Conservation (phyloP, 2,113 vertebrate species). For the Antennarius striatus region DNA sequence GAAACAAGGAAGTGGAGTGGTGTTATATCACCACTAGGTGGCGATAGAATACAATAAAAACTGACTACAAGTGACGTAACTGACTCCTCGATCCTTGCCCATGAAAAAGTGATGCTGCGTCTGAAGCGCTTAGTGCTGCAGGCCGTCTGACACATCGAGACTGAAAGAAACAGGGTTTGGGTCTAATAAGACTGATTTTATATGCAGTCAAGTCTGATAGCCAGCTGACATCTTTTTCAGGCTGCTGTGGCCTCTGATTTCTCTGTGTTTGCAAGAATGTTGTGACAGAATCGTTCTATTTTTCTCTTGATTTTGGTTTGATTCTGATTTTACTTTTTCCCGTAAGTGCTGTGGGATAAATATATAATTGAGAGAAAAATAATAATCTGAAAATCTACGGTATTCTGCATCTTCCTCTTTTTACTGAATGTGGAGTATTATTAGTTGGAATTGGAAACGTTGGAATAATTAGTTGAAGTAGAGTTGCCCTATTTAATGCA, state of each 20-base stretch:
- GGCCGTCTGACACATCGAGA: constrained; percentile 65
- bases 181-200: constrained; percentile 66
- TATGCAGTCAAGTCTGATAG: constrained; percentile 64
- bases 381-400: too few species aligned
- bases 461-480: neutral
- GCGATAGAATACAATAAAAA: constrained; percentile 37
- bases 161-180: constrained; percentile 54
- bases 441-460: too few species aligned
- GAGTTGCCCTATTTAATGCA: neutral
- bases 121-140: constrained; percentile 45
- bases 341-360: too few species aligned
- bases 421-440: too few species aligned
- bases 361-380: too few species aligned
- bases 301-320: too few species aligned
- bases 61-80: neutral
- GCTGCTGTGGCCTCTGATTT: constrained; percentile 71
- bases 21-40: constrained; percentile 55
- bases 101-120: neutral
- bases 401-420: too few species aligned
- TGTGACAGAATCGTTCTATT: too few species aligned
- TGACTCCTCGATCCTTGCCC: neutral
- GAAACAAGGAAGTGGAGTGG: neutral
- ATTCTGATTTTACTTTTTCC: too few species aligned
- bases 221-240: constrained; percentile 74
- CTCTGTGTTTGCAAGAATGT: constrained; percentile 12